Conservation (phyloP, 2,797 vertebrate species). For the Rhinatrema bivittatum region DNA sequence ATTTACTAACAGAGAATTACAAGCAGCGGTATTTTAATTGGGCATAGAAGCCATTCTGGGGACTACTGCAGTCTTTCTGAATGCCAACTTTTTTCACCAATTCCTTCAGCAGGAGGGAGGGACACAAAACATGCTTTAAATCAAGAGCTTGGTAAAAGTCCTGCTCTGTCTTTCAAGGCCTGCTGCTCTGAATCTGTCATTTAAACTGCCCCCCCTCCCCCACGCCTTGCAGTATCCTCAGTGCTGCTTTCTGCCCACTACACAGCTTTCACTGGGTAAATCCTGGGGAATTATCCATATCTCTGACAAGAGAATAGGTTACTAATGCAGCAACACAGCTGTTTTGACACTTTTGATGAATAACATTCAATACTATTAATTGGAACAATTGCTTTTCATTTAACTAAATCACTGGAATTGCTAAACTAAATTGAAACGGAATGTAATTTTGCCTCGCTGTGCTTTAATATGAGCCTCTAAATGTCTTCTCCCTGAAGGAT, state of each 20-base stretch:
- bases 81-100: accelerated
- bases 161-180: too few species aligned
- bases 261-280: slow-evolving; percentile 32
- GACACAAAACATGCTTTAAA: background rate
- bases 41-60: too few species aligned
- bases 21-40: too few species aligned
- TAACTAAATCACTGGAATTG: slow-evolving; percentile 77
- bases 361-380: slow-evolving; percentile 86
- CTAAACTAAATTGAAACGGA: slow-evolving; percentile 72
- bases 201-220: background rate
- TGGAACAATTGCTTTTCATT: slow-evolving; percentile 84
- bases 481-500: slow-evolving; percentile 74
- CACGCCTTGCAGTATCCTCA: background rate
- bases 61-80: background rate
- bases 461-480: slow-evolving; percentile 71
- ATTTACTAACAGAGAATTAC: too few species aligned
- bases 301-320: slow-evolving; percentile 68
- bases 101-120: background rate
- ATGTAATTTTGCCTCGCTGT: slow-evolving; percentile 68
- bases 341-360: slow-evolving; percentile 79
- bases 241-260: background rate
- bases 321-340: slow-evolving; percentile 68
- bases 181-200: background rate
- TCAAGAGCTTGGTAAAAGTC: background rate
- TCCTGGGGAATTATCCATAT: slow-evolving; percentile 54